Evolutionary conservation across 2,888 invertebrate species (phyloP).

Genomic region (Euspilapteryx auroguttella): DNA sequence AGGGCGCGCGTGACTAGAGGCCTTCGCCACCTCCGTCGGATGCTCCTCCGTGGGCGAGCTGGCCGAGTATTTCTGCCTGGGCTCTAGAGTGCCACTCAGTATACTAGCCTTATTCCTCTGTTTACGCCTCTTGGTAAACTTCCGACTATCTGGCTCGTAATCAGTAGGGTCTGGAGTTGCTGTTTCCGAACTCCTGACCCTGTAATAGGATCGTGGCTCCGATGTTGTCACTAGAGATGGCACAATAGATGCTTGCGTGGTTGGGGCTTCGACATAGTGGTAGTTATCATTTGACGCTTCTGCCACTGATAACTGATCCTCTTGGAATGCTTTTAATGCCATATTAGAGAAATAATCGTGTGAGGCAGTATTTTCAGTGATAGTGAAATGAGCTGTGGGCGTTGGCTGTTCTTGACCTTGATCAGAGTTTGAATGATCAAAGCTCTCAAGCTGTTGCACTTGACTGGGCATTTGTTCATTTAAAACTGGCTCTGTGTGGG

Average conservation of each 20-base stretch:
- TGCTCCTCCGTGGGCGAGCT: no score
- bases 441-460: slow-evolving; percentile 10
- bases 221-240: slow-evolving; percentile 18
- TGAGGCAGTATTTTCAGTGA: slow-evolving; percentile 30
- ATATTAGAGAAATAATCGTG: slow-evolving; percentile 37
- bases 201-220: slow-evolving; percentile 12
- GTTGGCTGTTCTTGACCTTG: slow-evolving; percentile 16
- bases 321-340: slow-evolving; percentile 31
- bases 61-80: no score
- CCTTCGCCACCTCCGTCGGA: no score
- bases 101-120: neutral
- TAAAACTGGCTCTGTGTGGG: slow-evolving; percentile 5
- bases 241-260: slow-evolving; percentile 16
- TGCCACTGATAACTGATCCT: slow-evolving; percentile 22
- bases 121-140: neutral
- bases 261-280: slow-evolving; percentile 33
- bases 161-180: neutral
- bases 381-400: slow-evolving; percentile 24
- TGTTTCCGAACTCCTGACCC: slow-evolving; percentile 11
- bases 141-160: neutral
- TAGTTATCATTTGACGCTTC: slow-evolving; percentile 41
- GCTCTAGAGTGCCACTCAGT: no score
- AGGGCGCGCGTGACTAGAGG: no score
- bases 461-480: neutral
- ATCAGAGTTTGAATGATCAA: slow-evolving; percentile 16